A percentile compares a stretch with the other conserved stretches of the same genome.
These are phyloP conservation scores for Chaetogeoica ovagalla DNA, from an alignment of 2,888 invertebrate species.

Conservation along the genomic window DNA sequence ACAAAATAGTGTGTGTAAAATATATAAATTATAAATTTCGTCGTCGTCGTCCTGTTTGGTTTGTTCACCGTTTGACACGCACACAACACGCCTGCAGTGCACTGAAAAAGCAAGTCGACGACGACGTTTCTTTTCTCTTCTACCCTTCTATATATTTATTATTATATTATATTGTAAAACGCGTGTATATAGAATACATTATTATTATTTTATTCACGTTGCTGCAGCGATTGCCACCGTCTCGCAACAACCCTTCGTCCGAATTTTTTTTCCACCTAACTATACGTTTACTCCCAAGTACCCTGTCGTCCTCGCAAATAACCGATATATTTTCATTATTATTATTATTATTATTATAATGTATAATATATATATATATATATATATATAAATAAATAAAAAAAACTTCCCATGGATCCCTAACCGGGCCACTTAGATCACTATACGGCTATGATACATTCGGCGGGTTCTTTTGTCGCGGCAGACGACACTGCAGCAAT, in stretches of 20 bases:
- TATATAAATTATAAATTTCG: neutral
- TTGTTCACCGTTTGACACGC: conserved; percentile 25
- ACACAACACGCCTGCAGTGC: neutral
- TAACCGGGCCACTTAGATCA: conserved; percentile 47
- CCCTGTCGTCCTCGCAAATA: conserved; percentile 21
- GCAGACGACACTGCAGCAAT: neutral
- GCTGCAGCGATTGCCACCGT: too few species aligned
- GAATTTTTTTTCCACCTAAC: neutral
- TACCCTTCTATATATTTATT: too few species aligned
- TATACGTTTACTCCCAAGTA: conserved; percentile 10
- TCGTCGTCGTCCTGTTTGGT: too few species aligned
- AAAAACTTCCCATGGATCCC: conserved; percentile 46
- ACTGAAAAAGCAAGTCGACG: conserved; percentile 28
- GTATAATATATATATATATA: neutral
- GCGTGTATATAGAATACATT: too few species aligned
- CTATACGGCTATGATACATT: too few species aligned
- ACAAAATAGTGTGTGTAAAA: neutral
- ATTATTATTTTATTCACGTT: too few species aligned
- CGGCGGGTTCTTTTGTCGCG: conserved; percentile 24
- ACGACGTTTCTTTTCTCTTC: neutral
- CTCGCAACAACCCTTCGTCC: too few species aligned
- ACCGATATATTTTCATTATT: conserved; percentile 1
- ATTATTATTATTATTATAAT: neutral
- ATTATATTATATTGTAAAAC: too few species aligned
- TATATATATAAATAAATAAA: too few species aligned